Evolutionary conservation across 2,888 invertebrate species (phyloP).

Genomic region (Chloromyia formosa): DNA sequence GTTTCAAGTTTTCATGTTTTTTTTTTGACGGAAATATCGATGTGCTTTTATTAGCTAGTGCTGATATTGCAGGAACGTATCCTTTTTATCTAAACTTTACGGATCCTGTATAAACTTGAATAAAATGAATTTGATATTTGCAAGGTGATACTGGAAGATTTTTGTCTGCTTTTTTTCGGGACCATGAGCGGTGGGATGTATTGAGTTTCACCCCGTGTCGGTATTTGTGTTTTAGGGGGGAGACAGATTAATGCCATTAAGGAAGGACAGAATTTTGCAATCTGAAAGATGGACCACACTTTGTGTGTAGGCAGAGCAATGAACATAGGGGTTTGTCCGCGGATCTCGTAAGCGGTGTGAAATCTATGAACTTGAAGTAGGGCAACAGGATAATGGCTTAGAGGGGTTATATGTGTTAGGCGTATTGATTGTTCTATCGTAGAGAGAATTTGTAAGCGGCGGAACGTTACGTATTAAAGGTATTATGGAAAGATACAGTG

Average conservation of each 20-base stretch:
- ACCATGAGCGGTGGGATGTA: background rate
- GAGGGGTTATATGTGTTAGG: background rate
- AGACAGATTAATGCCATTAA: background rate
- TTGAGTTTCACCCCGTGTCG: background rate
- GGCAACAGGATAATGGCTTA: conserved; percentile 12
- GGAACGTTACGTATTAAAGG: no score
- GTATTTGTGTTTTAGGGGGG: background rate
- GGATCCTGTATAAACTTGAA: background rate
- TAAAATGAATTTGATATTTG: background rate
- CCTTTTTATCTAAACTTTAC: background rate
- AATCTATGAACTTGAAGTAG: conserved; percentile 9
- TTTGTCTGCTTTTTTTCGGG: no score
- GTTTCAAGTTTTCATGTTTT: background rate
- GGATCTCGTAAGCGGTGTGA: background rate
- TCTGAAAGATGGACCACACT: background rate
- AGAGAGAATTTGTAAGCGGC: no score
- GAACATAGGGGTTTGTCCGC: background rate
- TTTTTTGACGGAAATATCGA: conserved; percentile 17
- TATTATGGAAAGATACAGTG: no score
- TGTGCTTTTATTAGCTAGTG: background rate
- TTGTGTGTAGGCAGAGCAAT: background rate
- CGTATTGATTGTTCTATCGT: background rate
- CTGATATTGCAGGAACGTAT: background rate
- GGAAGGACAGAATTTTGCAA: conserved; percentile 2
- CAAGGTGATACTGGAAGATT: no score